Base-by-base conservation (phyloP, 2,113 vertebrate genomes). In the Perognathus longimembris region DNA sequence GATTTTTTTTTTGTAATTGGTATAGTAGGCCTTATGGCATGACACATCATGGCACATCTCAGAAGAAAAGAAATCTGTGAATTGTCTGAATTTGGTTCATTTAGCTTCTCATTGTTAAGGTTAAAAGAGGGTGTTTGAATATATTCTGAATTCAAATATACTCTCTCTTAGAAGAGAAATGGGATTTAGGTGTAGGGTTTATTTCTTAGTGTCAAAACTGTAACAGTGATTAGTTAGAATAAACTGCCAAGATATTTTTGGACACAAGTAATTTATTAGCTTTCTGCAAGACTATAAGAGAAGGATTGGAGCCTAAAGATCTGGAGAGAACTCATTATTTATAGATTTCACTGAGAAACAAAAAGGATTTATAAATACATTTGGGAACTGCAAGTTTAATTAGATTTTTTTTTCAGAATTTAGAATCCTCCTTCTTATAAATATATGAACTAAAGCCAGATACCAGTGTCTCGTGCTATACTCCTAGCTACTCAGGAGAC, bases 1-100 rank as follows among this genome's bases (percentile, higher is more conserved):
- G 70, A 76, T 17, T 92, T 85, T 88, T 81, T 71, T 83, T 82
- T 90, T 36, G 38, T 89, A 89, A 92, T 91, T 92, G 87, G 61
- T 71, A 6, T 30, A 15, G 15, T 21, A 30, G 67, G 85, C 83
- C 75, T 85, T 77, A n/a, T 74, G 57, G 30, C 14, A 7, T 30
- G 32, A 81, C 77, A 78, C 57, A 61, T 85, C 85, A 70, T 28
- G 78, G 74, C 78, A 40, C 80, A 73, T 69, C 42, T 85, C 66
- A 69, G 71, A 89, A 79, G 87, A 77, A 81, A 82, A 80, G 61
- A 85, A 59, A 34, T 45, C 79, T 67, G 18, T 57, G 86, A 93
- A 79, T 71, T 71, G 75, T 89, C 67, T 42, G 26, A 30, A 26
- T 75, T 93, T 80, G 45, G 66, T 81, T 90, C 81, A 40, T 81